phyloP scores from a whole-genome alignment of 2,797 vertebrate genomes.

The Propithecus perrieri region DNA sequence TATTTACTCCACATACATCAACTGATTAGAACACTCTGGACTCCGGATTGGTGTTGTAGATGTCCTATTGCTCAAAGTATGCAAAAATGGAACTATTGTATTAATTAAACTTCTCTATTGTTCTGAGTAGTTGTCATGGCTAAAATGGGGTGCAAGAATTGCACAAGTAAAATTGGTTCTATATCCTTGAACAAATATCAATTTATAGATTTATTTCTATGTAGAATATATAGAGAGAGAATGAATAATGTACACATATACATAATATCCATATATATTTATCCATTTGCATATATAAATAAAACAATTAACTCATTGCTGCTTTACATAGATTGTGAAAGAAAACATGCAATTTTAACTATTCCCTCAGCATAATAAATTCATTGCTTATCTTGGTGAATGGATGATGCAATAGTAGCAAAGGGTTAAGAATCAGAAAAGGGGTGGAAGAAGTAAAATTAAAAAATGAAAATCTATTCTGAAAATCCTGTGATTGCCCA shows the following conservation, averaged over 20 bases:
- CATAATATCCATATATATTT: background rate
- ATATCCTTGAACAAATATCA: background rate
- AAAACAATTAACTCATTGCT: constrained; percentile 33
- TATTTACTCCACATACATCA: background rate
- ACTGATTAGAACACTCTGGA: background rate
- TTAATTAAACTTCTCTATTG: background rate
- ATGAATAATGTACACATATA: background rate
- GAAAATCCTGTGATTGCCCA: constrained; percentile 63
- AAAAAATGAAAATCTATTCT: constrained; percentile 62
- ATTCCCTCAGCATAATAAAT: background rate
- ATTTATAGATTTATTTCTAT: background rate
- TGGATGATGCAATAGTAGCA: background rate
- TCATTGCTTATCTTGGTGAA: background rate
- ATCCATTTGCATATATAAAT: background rate
- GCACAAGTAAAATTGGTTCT: background rate
- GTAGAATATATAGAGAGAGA: background rate
- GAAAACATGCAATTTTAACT: constrained; percentile 8
- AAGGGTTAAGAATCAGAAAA: constrained; percentile 56
- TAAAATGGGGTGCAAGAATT: background rate
- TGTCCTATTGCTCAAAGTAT: background rate
- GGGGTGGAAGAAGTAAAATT: constrained; percentile 43
- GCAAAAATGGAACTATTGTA: background rate
- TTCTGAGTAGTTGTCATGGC: background rate
- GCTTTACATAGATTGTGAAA: background rate
- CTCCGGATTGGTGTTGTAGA: background rate